These are phyloP conservation scores for Drosophila kokeensis DNA, from an alignment of 2,888 invertebrate genomes.

Conservation along the genomic window DNA sequence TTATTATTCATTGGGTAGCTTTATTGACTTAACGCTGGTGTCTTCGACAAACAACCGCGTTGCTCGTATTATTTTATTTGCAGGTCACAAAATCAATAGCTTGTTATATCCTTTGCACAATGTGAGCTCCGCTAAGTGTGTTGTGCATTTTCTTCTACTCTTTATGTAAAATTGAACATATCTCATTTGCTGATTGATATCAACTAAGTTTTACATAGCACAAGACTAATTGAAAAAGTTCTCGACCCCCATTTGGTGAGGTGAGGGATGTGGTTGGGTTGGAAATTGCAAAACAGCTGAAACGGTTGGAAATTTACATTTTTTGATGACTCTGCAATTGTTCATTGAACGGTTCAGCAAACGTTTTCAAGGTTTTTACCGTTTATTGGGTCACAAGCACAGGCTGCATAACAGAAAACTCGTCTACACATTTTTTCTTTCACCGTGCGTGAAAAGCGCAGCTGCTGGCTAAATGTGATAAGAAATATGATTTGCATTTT, in stretches of 20 bases:
- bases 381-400: constrained; percentile 63
- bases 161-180: not conserved
- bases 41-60: constrained; percentile 6
- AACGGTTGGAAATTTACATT: constrained; percentile 45
- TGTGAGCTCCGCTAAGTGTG: not conserved
- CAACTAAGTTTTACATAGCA: not conserved
- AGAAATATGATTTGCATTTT: not conserved
- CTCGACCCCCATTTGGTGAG: not conserved
- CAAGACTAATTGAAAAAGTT: constrained; percentile 69
- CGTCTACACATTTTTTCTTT: constrained; percentile 1
- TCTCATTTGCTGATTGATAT: not conserved
- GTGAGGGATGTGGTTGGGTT: not conserved
- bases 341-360: constrained; percentile 58
- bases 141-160: not conserved
- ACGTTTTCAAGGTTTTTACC: constrained; percentile 65
- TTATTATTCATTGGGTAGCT: constrained; percentile 6
- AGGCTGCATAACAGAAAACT: constrained; percentile 22
- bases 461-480: not conserved
- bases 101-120: constrained; percentile 26
- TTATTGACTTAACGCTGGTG: not conserved
- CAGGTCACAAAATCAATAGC: constrained; percentile 67
- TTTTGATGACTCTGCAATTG: constrained; percentile 37
- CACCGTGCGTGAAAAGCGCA: constrained; percentile 17
- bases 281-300: constrained; percentile 19
- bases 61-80: constrained; percentile 11